Conservation (phyloP, 2,888 invertebrate genomes). For the Ferrisia virgata region DNA sequence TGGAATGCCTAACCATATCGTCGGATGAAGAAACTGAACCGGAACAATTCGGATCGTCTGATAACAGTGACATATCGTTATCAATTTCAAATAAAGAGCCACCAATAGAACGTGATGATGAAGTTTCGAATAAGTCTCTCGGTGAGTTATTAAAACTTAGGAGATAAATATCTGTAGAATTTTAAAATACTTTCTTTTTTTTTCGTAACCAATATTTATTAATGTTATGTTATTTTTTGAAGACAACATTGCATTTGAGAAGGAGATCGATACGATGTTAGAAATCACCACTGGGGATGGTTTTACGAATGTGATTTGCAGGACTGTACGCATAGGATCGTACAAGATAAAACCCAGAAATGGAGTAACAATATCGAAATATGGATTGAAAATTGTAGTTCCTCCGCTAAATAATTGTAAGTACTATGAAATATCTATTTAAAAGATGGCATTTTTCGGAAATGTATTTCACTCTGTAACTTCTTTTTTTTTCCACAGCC, state of each 20-base stretch:
- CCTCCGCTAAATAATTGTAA: conserved; percentile 55
- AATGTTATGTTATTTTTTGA: background rate
- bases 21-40: conserved; percentile 52
- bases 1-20: conserved; percentile 55
- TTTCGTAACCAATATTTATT: no score
- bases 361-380: conserved; percentile 60
- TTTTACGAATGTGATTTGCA: conserved; percentile 64
- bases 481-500: background rate
- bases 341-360: conserved; percentile 74
- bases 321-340: conserved; percentile 80
- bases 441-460: background rate
- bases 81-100: conserved; percentile 26
- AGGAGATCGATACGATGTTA: background rate
- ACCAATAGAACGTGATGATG: background rate
- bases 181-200: no score
- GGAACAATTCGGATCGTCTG: background rate
- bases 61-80: background rate
- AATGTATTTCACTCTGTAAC: background rate
- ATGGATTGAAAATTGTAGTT: conserved; percentile 55
- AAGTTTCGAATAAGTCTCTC: background rate
- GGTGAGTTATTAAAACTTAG: background rate
- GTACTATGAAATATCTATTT: conserved; percentile 20
- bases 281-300: conserved; percentile 50
- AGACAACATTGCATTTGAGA: background rate
- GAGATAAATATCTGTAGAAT: background rate